Base-by-base conservation (phyloP, 2,797 vertebrate species). In the Champsocephalus gunnari region DNA sequence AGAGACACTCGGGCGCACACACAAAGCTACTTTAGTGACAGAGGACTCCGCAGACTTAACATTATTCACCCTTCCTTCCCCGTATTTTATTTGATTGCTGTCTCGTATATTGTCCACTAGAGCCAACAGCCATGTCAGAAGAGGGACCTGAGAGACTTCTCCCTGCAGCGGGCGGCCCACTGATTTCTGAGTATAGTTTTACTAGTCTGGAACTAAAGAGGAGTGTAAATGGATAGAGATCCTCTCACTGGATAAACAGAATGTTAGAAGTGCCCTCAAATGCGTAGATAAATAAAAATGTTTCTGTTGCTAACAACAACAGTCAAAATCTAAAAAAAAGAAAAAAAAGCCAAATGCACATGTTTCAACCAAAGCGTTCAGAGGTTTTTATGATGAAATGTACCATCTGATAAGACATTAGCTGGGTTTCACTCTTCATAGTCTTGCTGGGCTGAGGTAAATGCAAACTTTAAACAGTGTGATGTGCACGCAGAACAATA, bases 351-450 rank as follows among this genome's bases (percentile, higher is more conserved):
- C 93, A 95, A 95, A 95, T 93, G 88, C 87, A 89, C 85, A 88
- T 83, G 78, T 93, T 92, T 94, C 87, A 93, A 93, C 93, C 94
- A 94, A 95, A 95, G 94, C 78, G 73, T 89, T 92, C 70, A 73
- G 81, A 76, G 87, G 53, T 93, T 89, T 89, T 91, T 89, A 90
- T 88, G 70, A 81, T 85, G 19, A 80, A 68, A 75, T 64, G 51
- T 87, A 85, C 75, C 76, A 81, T 69, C 73, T 81, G 65, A 73
- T 69, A 68, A 75, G 72, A 84, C 43, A 38, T 51, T 43, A 64
- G 71, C 79, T 79, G 28, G 63, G 73, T 79, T 71, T 50, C 66
- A 80, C 65, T 73, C 59, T 38, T 34, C 45, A 77, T 82, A 67
- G 79, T 77, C 67, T 50, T 74, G 67, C 74, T 73, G 54, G 73